Base-by-base conservation (phyloP, 2,888 invertebrate genomes). In the Spodoptera picta region DNA sequence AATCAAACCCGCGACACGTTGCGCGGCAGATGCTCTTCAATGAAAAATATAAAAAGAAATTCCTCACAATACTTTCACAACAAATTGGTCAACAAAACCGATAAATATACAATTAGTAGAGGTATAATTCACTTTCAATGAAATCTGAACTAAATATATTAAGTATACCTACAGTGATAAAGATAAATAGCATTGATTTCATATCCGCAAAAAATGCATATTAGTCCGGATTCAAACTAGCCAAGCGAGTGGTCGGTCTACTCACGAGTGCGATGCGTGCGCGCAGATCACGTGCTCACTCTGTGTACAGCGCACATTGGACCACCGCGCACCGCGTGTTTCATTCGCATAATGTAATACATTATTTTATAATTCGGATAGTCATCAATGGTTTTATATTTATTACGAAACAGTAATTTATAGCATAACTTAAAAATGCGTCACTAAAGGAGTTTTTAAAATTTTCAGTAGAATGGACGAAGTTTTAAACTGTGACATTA, bases 191-290 rank as follows among this genome's bases (percentile, higher is more conserved):
- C 44, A 47, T 36, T 10, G n/a, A 43, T 46, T 58, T 48, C 49
- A 50, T 72, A 58, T 67, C 23, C 46, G 54, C 69, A 50, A 42
- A 56, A 62, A 61, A 46, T 51, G 69, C 47, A 56, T 47, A 54
- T 36, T 9, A 54, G 47, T 46, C 49, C 42, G 57, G 68, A 52
- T 14, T 66, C 51, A 60, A 71, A 71, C 54, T 41, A 9, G 31
- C 23, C 43, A 65, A 69, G 42, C 14, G 48, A 68, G 73, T 62
- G 78, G 57, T 65, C 56, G 45, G 1, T 31, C 19, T 5, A 10
- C 31, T 50, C 77, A 82, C 79, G 82, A 69, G 41, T 23, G 44
- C 42, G n/a, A 41, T 51, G 79, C 82, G 82, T 82, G 82, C 52
- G 61, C 73, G 75, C 60, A 53, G 52, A 52, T 62, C 76, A 77